Base-by-base conservation (phyloP, 2,113 vertebrate species). In the Menidia beryllina region DNA sequence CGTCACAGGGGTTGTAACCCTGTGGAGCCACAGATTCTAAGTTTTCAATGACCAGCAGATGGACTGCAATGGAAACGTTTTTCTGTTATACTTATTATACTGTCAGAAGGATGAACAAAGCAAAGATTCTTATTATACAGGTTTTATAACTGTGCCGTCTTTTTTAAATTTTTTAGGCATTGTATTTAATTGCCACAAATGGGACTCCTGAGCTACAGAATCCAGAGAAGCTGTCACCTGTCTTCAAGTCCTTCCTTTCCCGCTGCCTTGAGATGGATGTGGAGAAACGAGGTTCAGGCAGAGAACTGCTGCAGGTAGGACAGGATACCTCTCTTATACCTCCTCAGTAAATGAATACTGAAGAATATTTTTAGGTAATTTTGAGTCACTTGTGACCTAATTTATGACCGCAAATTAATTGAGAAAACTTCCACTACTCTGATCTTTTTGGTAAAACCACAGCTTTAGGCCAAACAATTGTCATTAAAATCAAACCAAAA, bases 161-260 rank as follows among this genome's bases (percentile, higher is more conserved):
- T 75, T n/a, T n/a, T 72, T 8, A 5, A n/a, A n/a, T n/a, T n/a
- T 82, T 48, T 58, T 68, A 94, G 93, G 93, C 93, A 0, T 56
- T 94, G 84, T 94, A 94, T 87, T 85, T 94, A 75, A 94, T 94
- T 1, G 93, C 93, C 84, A 94, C 93, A 74, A 94, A 94, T 2
- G 93, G 93, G 49, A 94, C 93, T 24, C 93, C 93, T 9, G 93
- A 94, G 90, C 91, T 94, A 20, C 93, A 94, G 79, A 93, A 83
- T 82, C 93, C 93, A 53, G 93, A 94, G 89, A 94, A 94, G 75
- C 43, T 94, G 59, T 93, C 93, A 1, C 91, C 90, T 0, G 82
- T 92, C 69, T 94, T 94, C 86, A 90, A 76, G 59, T 88, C 88
- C 61, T 94, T 93, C 83, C 83, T 94, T 76, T 89, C 91, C 36